A percentile compares a stretch with the other conserved stretches of the same genome.
Conservation (phyloP, 2,797 vertebrate species). For the Myripristis jacobus region DNA sequence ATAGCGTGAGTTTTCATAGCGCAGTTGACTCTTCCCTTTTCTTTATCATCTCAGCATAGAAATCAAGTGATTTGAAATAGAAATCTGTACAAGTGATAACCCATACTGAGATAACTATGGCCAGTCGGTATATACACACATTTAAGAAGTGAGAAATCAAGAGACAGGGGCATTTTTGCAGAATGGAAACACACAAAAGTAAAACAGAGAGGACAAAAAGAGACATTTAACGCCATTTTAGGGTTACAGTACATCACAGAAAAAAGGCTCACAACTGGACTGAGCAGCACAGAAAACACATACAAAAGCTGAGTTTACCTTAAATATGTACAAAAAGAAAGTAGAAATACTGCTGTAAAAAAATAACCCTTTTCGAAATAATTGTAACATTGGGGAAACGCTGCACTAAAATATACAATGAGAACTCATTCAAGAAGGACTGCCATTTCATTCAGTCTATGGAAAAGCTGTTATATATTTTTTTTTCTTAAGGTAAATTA, state of each 20-base stretch:
- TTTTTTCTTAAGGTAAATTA: conserved; percentile 9
- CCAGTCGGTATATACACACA: conserved; percentile 59
- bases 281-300: conserved; percentile 5
- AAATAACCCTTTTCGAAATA: conserved; percentile 64
- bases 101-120: conserved; percentile 47
- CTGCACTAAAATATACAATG: conserved; percentile 30
- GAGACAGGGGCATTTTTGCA: too few relatives aligned
- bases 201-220: not conserved
- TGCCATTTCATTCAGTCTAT: conserved; percentile 26
- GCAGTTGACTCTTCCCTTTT: conserved; percentile 61
- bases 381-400: conserved; percentile 45
- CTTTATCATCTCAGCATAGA: conserved; percentile 49
- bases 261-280: conserved; percentile 31
- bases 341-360: conserved; percentile 67
- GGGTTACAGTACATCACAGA: conserved; percentile 39
- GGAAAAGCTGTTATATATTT: not conserved
- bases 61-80: conserved; percentile 51
- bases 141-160: conserved; percentile 4
- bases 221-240: conserved; percentile 5
- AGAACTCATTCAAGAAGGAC: conserved; percentile 29
- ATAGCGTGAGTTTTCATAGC: conserved; percentile 31
- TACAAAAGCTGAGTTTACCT: conserved; percentile 27
- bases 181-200: not conserved
- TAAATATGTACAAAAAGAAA: conserved; percentile 61
- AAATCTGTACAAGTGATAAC: conserved; percentile 65